Percentiles rank a stretch among this genome's conserved stretches.
Conservation (phyloP, 2,113 vertebrate species). For the Paratilapia polleni region DNA sequence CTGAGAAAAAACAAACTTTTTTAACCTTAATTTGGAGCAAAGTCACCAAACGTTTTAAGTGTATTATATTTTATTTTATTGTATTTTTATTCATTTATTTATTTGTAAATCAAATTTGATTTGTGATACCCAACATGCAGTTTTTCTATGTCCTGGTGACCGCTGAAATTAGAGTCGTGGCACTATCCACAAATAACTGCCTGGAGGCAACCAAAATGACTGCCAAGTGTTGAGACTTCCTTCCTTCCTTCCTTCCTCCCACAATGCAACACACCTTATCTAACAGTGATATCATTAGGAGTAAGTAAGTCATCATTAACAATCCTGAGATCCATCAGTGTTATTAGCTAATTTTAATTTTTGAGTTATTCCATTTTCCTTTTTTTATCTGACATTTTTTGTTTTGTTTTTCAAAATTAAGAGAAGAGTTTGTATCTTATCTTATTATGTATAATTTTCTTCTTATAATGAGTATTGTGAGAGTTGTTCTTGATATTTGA, state of each 20-base stretch:
- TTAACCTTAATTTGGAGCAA: no score
- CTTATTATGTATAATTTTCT: no score
- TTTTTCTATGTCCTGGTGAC: no score
- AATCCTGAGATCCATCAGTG: background rate
- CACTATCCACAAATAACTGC: background rate
- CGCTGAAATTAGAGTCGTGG: background rate
- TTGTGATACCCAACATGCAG: no score
- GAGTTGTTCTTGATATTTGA: background rate
- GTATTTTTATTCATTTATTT: no score
- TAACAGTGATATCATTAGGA: background rate
- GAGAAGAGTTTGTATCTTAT: fast-evolving
- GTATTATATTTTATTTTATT: no score
- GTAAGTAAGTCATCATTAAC: no score
- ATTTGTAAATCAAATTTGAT: no score
- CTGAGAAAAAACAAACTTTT: no score
- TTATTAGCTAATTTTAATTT: background rate
- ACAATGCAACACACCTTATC: background rate
- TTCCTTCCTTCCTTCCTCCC: background rate
- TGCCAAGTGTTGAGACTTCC: fast-evolving
- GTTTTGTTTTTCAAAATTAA: no score
- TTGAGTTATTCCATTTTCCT: fast-evolving
- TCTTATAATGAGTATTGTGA: background rate
- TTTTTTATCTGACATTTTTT: background rate
- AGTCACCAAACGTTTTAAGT: no score
- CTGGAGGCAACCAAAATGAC: no score